These are phyloP conservation scores for Ptychodera flava DNA, from an alignment of 35 echinoderm and acorn worm genomes.

Conservation along the genomic window DNA sequence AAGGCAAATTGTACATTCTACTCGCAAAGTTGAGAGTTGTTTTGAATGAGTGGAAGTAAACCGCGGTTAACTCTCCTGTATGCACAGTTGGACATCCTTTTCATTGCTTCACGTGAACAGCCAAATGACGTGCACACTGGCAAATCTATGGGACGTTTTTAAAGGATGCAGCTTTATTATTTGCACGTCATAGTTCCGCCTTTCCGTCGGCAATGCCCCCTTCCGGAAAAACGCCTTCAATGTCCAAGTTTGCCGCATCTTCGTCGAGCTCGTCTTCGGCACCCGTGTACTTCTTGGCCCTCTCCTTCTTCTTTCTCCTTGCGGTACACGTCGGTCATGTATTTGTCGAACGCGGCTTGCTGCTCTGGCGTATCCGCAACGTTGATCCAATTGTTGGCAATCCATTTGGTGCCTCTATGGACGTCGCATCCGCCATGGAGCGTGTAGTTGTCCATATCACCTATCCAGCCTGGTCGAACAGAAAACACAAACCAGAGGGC, in stretches of 20 bases:
- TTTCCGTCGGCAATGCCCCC: not conserved
- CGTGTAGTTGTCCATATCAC: constrained; percentile 3
- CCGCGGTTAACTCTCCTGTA: too few species aligned
- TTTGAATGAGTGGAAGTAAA: too few species aligned
- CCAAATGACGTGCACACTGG: too few species aligned
- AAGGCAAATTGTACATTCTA: too few species aligned
- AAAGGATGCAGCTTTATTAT: too few species aligned
- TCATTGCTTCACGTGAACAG: too few species aligned
- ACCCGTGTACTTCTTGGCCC: too few species aligned
- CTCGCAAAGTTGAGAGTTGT: too few species aligned
- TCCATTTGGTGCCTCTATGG: constrained; percentile 41
- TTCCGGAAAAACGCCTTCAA: not conserved
- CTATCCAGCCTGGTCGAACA: constrained; percentile 57
- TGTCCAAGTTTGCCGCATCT: not conserved
- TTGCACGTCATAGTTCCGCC: not conserved
- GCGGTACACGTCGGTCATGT: not conserved
- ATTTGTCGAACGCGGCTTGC: not conserved
- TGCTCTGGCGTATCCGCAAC: constrained; percentile 15
- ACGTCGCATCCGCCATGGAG: constrained; percentile 63
- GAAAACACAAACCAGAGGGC: too few species aligned
- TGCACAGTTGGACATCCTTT: too few species aligned
- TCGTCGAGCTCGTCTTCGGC: not conserved
- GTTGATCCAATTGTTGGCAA: constrained; percentile 54
- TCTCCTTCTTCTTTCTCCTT: not conserved
- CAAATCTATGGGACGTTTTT: too few species aligned